phyloP scores from a whole-genome alignment of 2,888 invertebrate species.

The Drosophila sordidapex region DNA sequence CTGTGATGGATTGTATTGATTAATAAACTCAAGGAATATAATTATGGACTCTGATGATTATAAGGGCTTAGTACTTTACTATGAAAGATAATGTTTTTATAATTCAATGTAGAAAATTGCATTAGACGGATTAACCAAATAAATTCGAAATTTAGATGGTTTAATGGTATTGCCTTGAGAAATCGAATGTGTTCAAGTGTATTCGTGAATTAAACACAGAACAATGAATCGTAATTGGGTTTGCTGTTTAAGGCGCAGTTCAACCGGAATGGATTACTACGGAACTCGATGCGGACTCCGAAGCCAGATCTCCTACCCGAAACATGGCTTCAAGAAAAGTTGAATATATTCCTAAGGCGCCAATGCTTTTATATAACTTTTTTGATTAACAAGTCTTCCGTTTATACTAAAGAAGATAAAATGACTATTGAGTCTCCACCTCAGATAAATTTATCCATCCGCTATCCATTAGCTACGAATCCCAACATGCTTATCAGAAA shows the following conservation, averaged over 20 bases:
- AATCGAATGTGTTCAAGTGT: slow-evolving; percentile 89
- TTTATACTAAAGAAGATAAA: too few species aligned
- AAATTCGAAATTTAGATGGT: slow-evolving; percentile 89
- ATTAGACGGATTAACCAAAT: slow-evolving; percentile 89
- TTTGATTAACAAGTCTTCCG: too few species aligned
- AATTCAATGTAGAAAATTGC: slow-evolving; percentile 91
- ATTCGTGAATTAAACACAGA: slow-evolving; percentile 90
- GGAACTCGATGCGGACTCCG: too few species aligned
- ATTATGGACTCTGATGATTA: slow-evolving; percentile 88
- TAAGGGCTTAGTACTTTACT: slow-evolving; percentile 91
- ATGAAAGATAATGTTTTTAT: slow-evolving; percentile 92
- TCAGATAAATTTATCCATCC: too few species aligned
- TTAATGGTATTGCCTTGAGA: slow-evolving; percentile 90
- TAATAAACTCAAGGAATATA: slow-evolving; percentile 19
- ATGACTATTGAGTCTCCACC: too few species aligned
- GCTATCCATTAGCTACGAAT: too few species aligned
- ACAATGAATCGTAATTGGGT: slow-evolving; percentile 89
- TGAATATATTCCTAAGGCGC: background rate
- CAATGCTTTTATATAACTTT: background rate
- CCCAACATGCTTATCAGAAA: too few species aligned
- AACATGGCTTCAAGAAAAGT: too few species aligned
- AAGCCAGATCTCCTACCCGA: too few species aligned
- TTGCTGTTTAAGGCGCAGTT: slow-evolving; percentile 86
- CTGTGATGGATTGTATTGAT: background rate
- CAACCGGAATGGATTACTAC: too few species aligned